phyloP scores from a whole-genome alignment of 2,113 vertebrate genomes.

The Passerina amoena region DNA sequence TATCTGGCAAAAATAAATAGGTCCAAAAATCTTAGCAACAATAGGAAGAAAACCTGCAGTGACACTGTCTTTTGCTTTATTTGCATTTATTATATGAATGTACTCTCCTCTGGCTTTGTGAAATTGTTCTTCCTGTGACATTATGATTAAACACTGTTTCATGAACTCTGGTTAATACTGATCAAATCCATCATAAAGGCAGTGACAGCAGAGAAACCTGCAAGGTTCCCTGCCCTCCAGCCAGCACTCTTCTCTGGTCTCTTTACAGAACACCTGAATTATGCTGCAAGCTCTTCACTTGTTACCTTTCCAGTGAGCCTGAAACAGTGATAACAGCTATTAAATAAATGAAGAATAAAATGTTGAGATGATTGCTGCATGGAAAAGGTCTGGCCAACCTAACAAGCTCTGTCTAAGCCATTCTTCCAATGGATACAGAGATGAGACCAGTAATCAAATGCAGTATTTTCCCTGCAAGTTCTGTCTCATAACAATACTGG shows the following conservation, averaged over 20 bases:
- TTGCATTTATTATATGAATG: neutral
- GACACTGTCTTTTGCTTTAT: neutral
- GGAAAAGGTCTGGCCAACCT: neutral
- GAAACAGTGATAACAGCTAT: neutral
- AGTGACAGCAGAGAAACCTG: neutral
- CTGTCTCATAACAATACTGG: neutral
- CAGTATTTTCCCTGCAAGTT: neutral
- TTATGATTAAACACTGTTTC: neutral
- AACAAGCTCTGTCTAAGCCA: neutral
- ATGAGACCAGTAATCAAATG: neutral
- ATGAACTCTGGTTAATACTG: neutral
- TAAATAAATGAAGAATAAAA: conserved; percentile 5
- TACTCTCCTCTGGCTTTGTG: neutral
- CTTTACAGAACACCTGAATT: neutral
- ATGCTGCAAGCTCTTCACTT: neutral
- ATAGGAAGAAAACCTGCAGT: neutral
- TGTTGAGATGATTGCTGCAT: neutral
- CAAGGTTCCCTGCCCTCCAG: neutral
- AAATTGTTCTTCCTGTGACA: neutral
- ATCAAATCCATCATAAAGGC: neutral
- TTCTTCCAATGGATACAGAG: neutral
- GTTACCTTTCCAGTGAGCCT: neutral
- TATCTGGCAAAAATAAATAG: neutral
- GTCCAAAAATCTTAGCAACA: neutral
- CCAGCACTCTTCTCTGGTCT: neutral